A percentile compares a stretch with the other conserved stretches of the same genome.
Conservation (phyloP, 2,888 invertebrate species). For the Stegana nigrithorax region DNA sequence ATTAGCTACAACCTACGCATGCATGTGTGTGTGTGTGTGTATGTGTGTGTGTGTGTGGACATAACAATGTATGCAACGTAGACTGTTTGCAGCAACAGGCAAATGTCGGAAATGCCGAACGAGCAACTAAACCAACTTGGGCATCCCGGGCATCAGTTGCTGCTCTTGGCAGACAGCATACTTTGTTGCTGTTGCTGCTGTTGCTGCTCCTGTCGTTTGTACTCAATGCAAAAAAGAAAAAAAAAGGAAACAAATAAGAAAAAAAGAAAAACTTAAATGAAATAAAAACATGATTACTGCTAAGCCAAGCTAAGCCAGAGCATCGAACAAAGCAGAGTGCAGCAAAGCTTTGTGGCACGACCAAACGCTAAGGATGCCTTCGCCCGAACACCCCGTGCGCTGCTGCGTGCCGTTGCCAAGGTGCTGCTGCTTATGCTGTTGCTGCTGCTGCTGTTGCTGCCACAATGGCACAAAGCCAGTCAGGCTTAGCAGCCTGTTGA, state of each 20-base stretch:
- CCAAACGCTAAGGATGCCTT: background rate
- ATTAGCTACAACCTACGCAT: no score
- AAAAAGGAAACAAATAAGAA: no score
- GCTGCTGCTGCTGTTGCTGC: background rate
- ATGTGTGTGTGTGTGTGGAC: no score
- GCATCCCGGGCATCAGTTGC: no score
- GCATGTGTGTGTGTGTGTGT: no score
- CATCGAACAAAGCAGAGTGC: background rate
- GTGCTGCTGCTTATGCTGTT: background rate
- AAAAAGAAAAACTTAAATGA: background rate
- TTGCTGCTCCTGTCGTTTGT: constrained; percentile 19
- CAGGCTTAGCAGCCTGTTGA: constrained; percentile 15
- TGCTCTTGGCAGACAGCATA: no score
- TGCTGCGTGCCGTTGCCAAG: no score
- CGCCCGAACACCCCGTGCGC: background rate
- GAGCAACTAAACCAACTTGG: no score
- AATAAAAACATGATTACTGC: background rate
- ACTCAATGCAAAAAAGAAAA: no score
- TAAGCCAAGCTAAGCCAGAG: background rate
- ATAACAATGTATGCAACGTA: no score
- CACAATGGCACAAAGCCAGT: background rate
- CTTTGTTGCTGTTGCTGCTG: constrained; percentile 16
- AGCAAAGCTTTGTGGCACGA: background rate
- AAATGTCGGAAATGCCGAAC: no score
- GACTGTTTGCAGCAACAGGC: no score